phyloP scores from a whole-genome alignment of 2,888 invertebrate species.

The Synanthedon tipuliformis region DNA sequence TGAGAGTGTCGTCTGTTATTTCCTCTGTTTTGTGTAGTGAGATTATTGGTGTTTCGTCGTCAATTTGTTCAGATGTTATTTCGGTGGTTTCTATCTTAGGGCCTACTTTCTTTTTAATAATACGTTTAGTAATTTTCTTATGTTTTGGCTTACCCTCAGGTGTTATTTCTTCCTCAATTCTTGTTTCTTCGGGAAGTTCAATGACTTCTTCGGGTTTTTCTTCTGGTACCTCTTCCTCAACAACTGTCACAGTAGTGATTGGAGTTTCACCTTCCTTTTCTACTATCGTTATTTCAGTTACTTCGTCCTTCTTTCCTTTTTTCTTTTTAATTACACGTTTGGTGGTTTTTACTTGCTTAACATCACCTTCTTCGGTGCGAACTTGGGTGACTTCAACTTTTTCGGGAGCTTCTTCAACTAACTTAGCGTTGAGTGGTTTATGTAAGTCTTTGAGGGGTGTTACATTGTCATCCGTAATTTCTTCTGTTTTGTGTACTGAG shows the following conservation, averaged over 20 bases:
- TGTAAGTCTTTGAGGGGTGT: constrained; percentile 8
- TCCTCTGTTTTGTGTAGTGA: constrained; percentile 11
- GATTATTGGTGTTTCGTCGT: constrained; percentile 16
- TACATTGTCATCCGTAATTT: constrained; percentile 9
- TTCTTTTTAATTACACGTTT: constrained; percentile 25
- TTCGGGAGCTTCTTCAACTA: constrained; percentile 23
- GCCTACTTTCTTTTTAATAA: constrained; percentile 25
- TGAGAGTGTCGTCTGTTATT: constrained; percentile 14
- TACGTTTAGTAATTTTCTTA: constrained; percentile 25
- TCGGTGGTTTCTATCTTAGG: constrained; percentile 9
- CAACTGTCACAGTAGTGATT: constrained; percentile 1
- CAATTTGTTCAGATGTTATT: constrained; percentile 22
- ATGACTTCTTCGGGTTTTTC: constrained; percentile 42
- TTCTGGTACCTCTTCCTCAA: constrained; percentile 1
- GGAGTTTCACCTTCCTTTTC: constrained; percentile 18
- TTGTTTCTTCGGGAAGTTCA: constrained; percentile 33
- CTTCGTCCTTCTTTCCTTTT: constrained; percentile 46
- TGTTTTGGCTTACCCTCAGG: constrained; percentile 19
- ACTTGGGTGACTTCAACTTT: constrained; percentile 40
- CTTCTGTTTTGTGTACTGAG: constrained; percentile 24
- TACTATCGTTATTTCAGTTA: constrained; percentile 53
- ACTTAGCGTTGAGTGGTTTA: constrained; percentile 13
- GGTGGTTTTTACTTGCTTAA: constrained; percentile 24
- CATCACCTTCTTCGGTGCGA: constrained; percentile 31
- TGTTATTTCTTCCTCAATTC: constrained; percentile 16